Conservation (phyloP, 2,888 invertebrate species). For the Dendrolimus pini region DNA sequence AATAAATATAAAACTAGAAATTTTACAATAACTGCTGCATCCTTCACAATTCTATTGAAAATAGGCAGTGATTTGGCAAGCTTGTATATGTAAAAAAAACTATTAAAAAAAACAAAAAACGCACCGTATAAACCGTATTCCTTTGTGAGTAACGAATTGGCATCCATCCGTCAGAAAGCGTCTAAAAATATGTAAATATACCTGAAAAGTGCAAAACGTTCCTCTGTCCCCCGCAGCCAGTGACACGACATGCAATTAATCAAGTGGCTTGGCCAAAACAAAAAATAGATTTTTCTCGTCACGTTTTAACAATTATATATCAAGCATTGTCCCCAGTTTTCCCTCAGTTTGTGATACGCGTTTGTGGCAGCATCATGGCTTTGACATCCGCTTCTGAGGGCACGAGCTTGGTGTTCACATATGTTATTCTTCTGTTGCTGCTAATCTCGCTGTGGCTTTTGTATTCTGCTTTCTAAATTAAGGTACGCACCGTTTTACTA, state of each 20-base stretch:
- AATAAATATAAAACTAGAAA: too few relatives aligned
- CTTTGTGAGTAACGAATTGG: too few relatives aligned
- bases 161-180: too few relatives aligned
- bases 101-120: too few relatives aligned
- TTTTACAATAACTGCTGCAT: too few relatives aligned
- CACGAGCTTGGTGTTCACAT: conserved; percentile 80
- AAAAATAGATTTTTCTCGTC: conserved; percentile 47
- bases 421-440: conserved; percentile 79
- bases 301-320: conserved; percentile 41
- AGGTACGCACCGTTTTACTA: neutral
- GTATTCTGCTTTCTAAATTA: conserved; percentile 76
- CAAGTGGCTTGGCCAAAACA: conserved; percentile 39
- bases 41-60: too few relatives aligned
- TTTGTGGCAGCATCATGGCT: conserved; percentile 36
- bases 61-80: too few relatives aligned
- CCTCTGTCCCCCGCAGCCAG: neutral
- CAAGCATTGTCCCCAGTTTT: conserved; percentile 33
- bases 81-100: too few relatives aligned
- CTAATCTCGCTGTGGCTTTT: conserved; percentile 80
- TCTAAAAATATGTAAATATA: conserved; percentile 8
- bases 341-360: conserved; percentile 47
- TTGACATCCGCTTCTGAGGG: conserved; percentile 66
- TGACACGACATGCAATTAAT: conserved; percentile 50
- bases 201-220: conserved; percentile 7
- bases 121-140: too few relatives aligned